Base-by-base conservation (phyloP, 30 jellyfish, hydroid and myxozoan species). In the Morbakka virulenta region DNA sequence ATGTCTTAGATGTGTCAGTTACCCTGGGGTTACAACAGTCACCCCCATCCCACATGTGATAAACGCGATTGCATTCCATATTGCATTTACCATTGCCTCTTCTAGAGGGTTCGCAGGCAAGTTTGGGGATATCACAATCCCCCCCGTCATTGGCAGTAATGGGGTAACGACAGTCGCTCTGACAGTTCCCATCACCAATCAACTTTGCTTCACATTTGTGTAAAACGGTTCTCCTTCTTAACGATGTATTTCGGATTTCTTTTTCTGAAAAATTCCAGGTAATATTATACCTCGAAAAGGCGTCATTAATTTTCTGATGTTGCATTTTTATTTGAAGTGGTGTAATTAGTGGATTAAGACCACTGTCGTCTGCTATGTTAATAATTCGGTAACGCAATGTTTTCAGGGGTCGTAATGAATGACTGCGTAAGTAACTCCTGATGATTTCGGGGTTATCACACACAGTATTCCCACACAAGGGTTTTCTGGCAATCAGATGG, bases 391-490 rank as follows among this genome's bases (percentile, higher is more conserved):
- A 89, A 4, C 88, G 82, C 28, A 89, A 35, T 1, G 47, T 41
- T 53, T 82, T 89, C 32, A 33, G 29, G 24, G 72, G 12, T 61
- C 84, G 66, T n/a, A 81, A 69, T 13, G 33, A 24, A 27, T 24
- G 29, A 29, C 72, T 80, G 34, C 69, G 62, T 48, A 64, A 64
- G 75, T 89, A 89, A 2, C 88, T 85, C 20, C 87, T 89, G 17
- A 89, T 79, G 33, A 89, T 62, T 20, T 89, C 97, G 0, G 95
- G 95, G 62, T 89, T 89, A 62, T 89, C 97, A 48, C 97, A 89
- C n/a, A 89, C 77, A 17, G 95, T 82, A 4, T 28, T 49, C 2
- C 97, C 97, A 70, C 97, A 89, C 22, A 69, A 65, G n/a, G 97
- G 97, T 69, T 51, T 65, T 28, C 71, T 35, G 13, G 77, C 65